Conservation (phyloP, 2,797 vertebrate genomes). For the Hypotaenidia philippensis region DNA sequence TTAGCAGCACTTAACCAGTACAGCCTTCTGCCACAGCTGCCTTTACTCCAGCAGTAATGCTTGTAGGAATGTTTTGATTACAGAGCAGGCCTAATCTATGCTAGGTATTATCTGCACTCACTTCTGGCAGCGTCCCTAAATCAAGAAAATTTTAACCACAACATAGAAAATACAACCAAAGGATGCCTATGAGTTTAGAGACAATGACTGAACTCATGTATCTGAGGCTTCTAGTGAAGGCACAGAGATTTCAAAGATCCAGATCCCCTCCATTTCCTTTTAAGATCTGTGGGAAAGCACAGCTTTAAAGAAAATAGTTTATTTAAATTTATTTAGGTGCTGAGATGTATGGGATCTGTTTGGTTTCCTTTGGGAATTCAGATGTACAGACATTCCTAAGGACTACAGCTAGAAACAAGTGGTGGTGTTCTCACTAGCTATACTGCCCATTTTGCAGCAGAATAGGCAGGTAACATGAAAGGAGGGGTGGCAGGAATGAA, state of each 20-base stretch:
- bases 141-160: neutral
- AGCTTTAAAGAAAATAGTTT: neutral
- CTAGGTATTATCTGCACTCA: neutral
- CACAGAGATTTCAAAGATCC: neutral
- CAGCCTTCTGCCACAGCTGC: fast-evolving
- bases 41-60: neutral
- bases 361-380: neutral
- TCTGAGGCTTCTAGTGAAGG: neutral
- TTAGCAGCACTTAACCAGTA: neutral
- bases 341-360: neutral
- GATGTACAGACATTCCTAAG: neutral
- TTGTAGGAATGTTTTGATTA: neutral
- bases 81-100: neutral
- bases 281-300: neutral
- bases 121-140: neutral
- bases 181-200: neutral
- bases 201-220: neutral
- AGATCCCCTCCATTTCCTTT: neutral
- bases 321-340: neutral
- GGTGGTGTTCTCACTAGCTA: neutral
- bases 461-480: neutral
- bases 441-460: neutral
- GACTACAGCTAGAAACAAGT: neutral
- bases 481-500: neutral
- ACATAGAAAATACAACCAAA: neutral